A percentile compares a stretch with the other conserved stretches of the same genome.
These are phyloP conservation scores for Sylvicola cinctus DNA, from an alignment of 2,888 invertebrate genomes.

Conservation along the genomic window DNA sequence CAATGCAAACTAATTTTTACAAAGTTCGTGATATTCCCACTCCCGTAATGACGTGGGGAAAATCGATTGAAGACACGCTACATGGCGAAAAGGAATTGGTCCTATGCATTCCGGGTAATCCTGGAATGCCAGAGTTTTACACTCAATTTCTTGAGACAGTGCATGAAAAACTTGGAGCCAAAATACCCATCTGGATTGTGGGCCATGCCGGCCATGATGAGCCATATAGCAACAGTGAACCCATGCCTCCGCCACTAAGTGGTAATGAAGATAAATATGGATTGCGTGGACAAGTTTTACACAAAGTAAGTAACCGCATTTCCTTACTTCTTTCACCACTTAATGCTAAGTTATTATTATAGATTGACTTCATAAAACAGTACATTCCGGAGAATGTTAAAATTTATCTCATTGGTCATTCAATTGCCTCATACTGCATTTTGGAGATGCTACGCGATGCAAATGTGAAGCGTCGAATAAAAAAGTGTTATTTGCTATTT, in stretches of 20 bases:
- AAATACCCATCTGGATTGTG: conserved; percentile 49
- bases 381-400: conserved; percentile 41
- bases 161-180: conserved; percentile 29
- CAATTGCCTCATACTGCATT: conserved; percentile 60
- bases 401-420: conserved; percentile 62
- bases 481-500: conserved; percentile 47
- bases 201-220: conserved; percentile 58
- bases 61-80: conserved; percentile 34
- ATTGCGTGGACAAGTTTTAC: conserved; percentile 51
- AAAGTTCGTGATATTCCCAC: conserved; percentile 40
- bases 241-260: conserved; percentile 22
- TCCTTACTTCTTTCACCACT: conserved; percentile 10
- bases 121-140: conserved; percentile 59
- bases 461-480: conserved; percentile 27
- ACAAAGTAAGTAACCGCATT: conserved; percentile 35
- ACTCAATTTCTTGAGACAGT: conserved; percentile 41
- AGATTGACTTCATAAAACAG: conserved; percentile 40
- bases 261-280: conserved; percentile 36
- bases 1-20: conserved; percentile 5
- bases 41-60: conserved; percentile 41
- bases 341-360: conserved; percentile 11
- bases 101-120: conserved; percentile 56
- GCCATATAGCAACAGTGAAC: conserved; percentile 29
- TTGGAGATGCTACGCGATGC: conserved; percentile 40
- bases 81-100: conserved; percentile 34